Evolutionary conservation across 2,888 invertebrate genomes (phyloP), one percentile per base, ranked within the genome.

Genomic region (Lasioglossum figueresi): DNA sequence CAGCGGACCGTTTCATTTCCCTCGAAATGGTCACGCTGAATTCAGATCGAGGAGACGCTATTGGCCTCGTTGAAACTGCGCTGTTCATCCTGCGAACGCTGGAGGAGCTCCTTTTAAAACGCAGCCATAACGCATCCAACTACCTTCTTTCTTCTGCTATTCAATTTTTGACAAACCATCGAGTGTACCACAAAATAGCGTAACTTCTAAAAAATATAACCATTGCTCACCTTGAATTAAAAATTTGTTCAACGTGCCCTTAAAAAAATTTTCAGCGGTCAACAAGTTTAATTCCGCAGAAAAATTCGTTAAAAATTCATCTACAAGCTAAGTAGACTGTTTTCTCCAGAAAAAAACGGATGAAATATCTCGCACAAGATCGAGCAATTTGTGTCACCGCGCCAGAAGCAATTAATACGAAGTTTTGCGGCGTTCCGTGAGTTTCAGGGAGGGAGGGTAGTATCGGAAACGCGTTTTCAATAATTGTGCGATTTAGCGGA

Each of bases 401-500:
- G 34, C 19, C 37, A 19, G 34, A 37, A 40, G 48, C 82, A 81
- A 89, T 89, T 90, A 87, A 83, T 80, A 52, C 27, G 31, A 72
- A 31, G 79, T 70, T 31, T 23, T 40, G 66, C 45, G 45, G 12
- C 52, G 77, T 82, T n/a, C 40, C 8, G 31, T 31, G 37, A 12
- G 12, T 31, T 27, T 40, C 34, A 1, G 16, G 16, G 6, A 14
- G 10, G 19, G 37, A 40, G 43, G 31, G n/a, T 14, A 27, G 16
- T n/a, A 85, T 90, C 91, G 88, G 91, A 92, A 94, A 94, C 92
- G 93, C 89, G 89, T 94, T 93, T 94, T 93, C 94, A 91, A 94
- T 94, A 94, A 94, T 94, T 92, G 94, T 91, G 93, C 92, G 94
- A 94, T 94, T 93, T 93, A 93, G 86, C 88, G 92, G 91, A 94